Evolutionary conservation across 2,113 vertebrate species (phyloP).

Genomic region (Desmodus rotundus): DNA sequence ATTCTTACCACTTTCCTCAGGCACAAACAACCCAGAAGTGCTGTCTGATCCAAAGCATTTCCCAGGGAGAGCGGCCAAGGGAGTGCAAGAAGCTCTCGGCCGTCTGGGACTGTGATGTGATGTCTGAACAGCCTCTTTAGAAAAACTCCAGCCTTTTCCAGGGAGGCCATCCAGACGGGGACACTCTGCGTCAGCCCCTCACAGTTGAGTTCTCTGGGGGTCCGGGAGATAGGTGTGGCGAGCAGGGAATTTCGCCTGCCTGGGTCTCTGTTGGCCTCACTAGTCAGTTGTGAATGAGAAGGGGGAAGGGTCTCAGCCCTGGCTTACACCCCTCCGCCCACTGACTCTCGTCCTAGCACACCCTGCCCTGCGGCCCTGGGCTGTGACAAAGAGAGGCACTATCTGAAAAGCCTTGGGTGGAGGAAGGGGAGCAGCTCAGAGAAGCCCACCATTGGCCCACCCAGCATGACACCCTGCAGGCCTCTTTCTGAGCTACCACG

Average conservation of each 20-base stretch:
- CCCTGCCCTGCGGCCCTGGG: background rate
- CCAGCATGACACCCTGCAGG: rapidly evolving
- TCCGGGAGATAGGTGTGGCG: background rate
- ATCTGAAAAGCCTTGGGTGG: background rate
- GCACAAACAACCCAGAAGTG: slow-evolving; percentile 39
- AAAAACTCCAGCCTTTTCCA: slow-evolving; percentile 31
- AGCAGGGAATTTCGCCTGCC: background rate
- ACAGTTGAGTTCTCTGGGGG: background rate
- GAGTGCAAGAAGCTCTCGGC: background rate
- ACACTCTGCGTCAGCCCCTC: background rate
- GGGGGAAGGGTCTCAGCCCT: background rate
- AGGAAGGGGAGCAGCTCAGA: background rate
- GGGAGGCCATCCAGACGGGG: background rate
- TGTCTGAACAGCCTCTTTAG: slow-evolving; percentile 50
- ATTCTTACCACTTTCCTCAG: slow-evolving; percentile 45
- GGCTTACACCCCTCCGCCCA: background rate
- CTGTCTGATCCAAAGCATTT: slow-evolving; percentile 44
- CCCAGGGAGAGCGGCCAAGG: slow-evolving; percentile 34
- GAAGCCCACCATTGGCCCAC: background rate
- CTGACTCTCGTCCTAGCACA: background rate
- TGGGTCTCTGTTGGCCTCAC: background rate
- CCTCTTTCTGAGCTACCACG: background rate
- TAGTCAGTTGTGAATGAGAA: background rate
- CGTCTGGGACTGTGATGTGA: slow-evolving; percentile 41
- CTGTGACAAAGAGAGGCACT: background rate